Conservation (phyloP, 2,113 vertebrate species). For the Siniperca knerii region DNA sequence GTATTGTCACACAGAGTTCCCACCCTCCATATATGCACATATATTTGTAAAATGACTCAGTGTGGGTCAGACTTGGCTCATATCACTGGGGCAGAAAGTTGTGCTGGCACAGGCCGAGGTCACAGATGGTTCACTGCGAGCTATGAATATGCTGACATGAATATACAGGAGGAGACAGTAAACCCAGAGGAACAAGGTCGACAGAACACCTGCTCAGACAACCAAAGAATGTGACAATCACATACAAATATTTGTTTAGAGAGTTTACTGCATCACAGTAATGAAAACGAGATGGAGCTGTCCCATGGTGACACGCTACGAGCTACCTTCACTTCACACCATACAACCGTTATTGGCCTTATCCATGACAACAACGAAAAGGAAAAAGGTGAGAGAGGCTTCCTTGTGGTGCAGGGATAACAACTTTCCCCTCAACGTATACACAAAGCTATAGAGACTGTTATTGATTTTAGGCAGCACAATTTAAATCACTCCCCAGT, state of each 20-base stretch:
- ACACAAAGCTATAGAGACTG: too few species aligned
- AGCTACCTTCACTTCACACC: not conserved
- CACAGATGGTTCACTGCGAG: slow-evolving; percentile 56
- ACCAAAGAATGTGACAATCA: not conserved
- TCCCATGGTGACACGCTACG: not conserved
- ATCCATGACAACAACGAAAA: not conserved
- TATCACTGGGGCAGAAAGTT: not conserved
- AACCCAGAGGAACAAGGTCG: slow-evolving; percentile 28
- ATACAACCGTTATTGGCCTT: too few species aligned
- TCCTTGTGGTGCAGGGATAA: not conserved
- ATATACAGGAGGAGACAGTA: slow-evolving; percentile 19
- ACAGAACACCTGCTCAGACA: slow-evolving; percentile 20
- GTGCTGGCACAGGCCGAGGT: slow-evolving; percentile 22
- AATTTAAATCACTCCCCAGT: too few species aligned
- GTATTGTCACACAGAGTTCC: not conserved
- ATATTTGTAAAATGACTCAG: slow-evolving; percentile 11
- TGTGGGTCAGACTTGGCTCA: slow-evolving; percentile 4
- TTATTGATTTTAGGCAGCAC: not conserved
- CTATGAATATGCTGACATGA: slow-evolving; percentile 60
- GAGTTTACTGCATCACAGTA: not conserved
- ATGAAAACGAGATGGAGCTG: not conserved
- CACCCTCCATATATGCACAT: slow-evolving; percentile 2
- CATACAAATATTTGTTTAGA: not conserved
- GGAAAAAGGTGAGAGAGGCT: not conserved
- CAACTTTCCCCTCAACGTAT: not conserved